Evolutionary conservation across 2,113 vertebrate genomes (phyloP).

Genomic region (Rhombomys opimus): DNA sequence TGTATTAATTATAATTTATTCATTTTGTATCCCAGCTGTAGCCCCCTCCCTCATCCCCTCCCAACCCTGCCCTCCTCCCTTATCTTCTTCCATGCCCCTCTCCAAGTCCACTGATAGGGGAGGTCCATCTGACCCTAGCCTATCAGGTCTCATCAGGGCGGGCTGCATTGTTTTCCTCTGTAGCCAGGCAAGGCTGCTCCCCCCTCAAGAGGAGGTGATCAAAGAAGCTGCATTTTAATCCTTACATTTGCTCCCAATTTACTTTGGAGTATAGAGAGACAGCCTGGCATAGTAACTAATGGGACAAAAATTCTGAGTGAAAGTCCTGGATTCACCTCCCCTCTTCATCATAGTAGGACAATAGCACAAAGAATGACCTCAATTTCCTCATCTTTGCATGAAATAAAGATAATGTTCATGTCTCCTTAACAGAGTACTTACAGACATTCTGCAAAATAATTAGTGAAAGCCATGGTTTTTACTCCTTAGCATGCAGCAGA

Average conservation of each 20-base stretch:
- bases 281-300: background rate
- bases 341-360: background rate
- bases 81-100: too few species aligned
- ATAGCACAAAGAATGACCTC: background rate
- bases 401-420: background rate
- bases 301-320: background rate
- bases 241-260: background rate
- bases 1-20: too few species aligned
- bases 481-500: background rate
- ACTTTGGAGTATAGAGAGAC: background rate
- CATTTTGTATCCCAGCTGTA: too few species aligned
- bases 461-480: background rate
- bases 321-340: background rate
- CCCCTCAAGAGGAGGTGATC: too few species aligned
- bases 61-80: too few species aligned
- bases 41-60: too few species aligned
- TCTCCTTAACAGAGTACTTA: background rate
- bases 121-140: too few species aligned
- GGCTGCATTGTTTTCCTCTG: too few species aligned
- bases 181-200: too few species aligned
- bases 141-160: too few species aligned
- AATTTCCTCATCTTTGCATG: background rate
- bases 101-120: too few species aligned
- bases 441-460: background rate
- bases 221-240: background rate